These are phyloP conservation scores for Gavialis gangeticus DNA, from an alignment of 2,113 vertebrate genomes.

Conservation along the genomic window DNA sequence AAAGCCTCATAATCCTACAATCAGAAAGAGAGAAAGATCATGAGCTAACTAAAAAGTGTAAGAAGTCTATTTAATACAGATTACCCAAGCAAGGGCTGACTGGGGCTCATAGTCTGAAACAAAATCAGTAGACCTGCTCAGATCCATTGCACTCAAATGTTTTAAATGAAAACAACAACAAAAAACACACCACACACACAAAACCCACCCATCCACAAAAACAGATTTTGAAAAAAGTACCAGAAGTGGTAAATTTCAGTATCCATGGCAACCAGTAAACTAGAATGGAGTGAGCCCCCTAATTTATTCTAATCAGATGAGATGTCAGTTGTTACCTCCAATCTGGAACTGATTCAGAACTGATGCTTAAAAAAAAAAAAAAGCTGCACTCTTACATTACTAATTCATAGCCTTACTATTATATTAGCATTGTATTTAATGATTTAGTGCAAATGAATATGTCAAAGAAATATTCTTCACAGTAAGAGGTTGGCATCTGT, in stretches of 20 bases:
- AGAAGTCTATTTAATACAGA: not conserved
- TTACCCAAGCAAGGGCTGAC: not conserved
- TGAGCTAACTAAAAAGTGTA: not conserved
- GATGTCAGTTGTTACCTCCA: not conserved
- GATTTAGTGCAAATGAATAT: not conserved
- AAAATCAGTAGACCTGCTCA: not conserved
- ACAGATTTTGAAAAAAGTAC: not conserved
- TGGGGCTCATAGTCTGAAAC: accelerated
- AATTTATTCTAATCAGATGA: not conserved
- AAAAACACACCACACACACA: no score
- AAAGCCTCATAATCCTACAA: slow-evolving; percentile 93
- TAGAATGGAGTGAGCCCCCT: not conserved
- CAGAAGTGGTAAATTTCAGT: not conserved
- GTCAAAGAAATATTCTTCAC: not conserved
- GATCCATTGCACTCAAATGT: no score
- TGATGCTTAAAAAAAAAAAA: not conserved
- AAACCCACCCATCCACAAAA: no score
- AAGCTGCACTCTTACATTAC: not conserved
- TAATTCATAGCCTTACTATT: not conserved
- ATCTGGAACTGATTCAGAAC: not conserved
- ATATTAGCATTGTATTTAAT: not conserved
- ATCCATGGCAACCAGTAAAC: accelerated
- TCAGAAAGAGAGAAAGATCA: not conserved
- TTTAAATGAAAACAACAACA: no score
- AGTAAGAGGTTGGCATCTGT: not conserved